Percentiles rank a stretch among this genome's conserved stretches.
Conservation (phyloP, 2,113 vertebrate species). For the Onychorhynchus coronatus region DNA sequence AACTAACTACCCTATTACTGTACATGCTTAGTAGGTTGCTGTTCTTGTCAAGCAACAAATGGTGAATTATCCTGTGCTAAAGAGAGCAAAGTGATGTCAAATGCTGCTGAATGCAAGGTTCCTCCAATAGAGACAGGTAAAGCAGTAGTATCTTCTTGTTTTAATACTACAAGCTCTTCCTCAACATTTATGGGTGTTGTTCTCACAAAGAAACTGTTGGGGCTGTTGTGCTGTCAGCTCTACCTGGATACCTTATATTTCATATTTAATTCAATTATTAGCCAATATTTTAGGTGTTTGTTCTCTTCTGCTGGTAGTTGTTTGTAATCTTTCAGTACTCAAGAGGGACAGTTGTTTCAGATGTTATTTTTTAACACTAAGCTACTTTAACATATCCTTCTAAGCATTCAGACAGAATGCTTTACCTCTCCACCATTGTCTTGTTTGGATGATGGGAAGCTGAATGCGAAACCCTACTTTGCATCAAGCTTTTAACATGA, state of each 20-base stretch:
- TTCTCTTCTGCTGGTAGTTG: background rate
- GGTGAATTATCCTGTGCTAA: slow-evolving; percentile 64
- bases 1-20: background rate
- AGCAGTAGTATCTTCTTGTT: background rate
- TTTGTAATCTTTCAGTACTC: background rate
- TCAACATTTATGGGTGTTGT: background rate
- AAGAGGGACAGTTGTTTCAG: background rate
- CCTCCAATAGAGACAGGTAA: slow-evolving; percentile 78
- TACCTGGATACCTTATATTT: background rate
- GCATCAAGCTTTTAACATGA: background rate
- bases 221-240: background rate
- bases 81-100: slow-evolving; percentile 66
- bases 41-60: slow-evolving; percentile 77
- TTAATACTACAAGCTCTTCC: background rate
- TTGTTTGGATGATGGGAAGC: background rate
- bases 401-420: background rate
- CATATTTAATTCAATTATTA: background rate
- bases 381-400: background rate
- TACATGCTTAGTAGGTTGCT: slow-evolving; percentile 76
- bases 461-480: background rate
- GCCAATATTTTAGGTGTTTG: background rate
- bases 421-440: background rate
- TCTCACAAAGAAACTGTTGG: background rate
- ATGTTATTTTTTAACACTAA: background rate
- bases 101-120: slow-evolving; percentile 32